Percentiles rank a stretch among this genome's conserved stretches.
These are phyloP conservation scores for Parnassius smintheus DNA, from an alignment of 2,888 invertebrate genomes.

Conservation along the genomic window DNA sequence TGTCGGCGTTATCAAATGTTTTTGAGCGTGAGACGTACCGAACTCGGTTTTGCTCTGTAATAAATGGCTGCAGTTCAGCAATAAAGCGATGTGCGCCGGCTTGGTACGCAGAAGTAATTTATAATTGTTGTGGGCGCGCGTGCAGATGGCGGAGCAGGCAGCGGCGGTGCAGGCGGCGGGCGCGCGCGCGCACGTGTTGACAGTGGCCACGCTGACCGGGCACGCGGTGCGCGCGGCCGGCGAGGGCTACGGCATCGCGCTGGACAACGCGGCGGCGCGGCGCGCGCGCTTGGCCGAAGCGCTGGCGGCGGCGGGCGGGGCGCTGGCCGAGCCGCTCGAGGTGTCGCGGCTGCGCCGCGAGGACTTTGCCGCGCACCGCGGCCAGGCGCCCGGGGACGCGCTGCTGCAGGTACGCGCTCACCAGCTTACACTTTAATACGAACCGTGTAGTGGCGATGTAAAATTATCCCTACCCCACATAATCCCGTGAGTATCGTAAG, in stretches of 20 bases:
- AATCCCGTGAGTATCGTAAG: too few relatives aligned
- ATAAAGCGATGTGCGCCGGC: too few relatives aligned
- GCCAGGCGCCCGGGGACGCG: conserved; percentile 87
- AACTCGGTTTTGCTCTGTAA: too few relatives aligned
- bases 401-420: neutral
- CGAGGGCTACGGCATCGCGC: neutral
- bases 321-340: conserved; percentile 91
- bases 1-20: too few relatives aligned
- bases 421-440: too few relatives aligned
- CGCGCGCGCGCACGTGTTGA: conserved; percentile 86
- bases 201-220: conserved; percentile 93
- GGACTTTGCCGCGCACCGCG: conserved; percentile 85
- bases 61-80: too few relatives aligned
- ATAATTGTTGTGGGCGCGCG: too few relatives aligned
- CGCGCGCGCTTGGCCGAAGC: neutral
- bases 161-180: neutral
- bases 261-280: neutral
- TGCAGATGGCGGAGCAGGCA: neutral
- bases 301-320: conserved; percentile 56
- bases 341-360: conserved; percentile 88
- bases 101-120: too few relatives aligned
- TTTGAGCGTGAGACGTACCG: too few relatives aligned
- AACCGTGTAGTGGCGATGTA: too few relatives aligned
- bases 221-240: conserved; percentile 86
- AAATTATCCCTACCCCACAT: too few relatives aligned